Percentiles rank a stretch among this genome's conserved stretches.
Evolutionary conservation across 1,140 invertebrate genomes (phyloP).

Genomic region (Limonius californicus): DNA sequence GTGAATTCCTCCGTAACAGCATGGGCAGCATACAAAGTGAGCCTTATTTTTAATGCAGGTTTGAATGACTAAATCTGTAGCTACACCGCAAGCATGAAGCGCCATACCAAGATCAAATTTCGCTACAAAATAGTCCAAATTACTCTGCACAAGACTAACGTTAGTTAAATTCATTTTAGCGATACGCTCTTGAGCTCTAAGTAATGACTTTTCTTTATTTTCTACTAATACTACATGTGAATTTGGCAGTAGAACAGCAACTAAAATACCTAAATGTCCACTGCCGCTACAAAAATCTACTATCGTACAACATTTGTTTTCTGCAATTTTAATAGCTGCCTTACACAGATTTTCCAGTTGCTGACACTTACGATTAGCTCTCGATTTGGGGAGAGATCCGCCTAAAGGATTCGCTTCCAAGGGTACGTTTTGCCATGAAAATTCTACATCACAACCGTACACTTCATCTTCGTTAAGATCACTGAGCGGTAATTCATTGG

Average conservation of each 20-base stretch:
- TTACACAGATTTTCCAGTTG: conserved; percentile 87
- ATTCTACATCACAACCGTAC: conserved; percentile 47
- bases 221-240: conserved; percentile 80
- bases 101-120: conserved; percentile 80
- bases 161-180: conserved; percentile 68
- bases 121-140: conserved; percentile 79
- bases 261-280: conserved; percentile 85
- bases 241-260: conserved; percentile 74
- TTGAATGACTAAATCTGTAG: conserved; percentile 87
- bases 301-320: conserved; percentile 55
- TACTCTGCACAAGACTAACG: conserved; percentile 79
- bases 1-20: conserved; percentile 88
- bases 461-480: conserved; percentile 43
- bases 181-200: conserved; percentile 69
- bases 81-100: conserved; percentile 91
- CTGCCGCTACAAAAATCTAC: conserved; percentile 95
- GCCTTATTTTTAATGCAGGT: conserved; percentile 74
- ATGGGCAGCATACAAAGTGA: conserved; percentile 87
- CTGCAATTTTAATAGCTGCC: conserved; percentile 67
- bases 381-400: conserved; percentile 71
- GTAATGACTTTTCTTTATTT: conserved; percentile 86
- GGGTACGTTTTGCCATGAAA: conserved; percentile 66
- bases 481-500: conserved; percentile 45
- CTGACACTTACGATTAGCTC: conserved; percentile 76
- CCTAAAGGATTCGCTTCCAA: conserved; percentile 68